Evolutionary conservation across 2,113 vertebrate species (phyloP).

Genomic region (Phalacrocorax brasilianus): DNA sequence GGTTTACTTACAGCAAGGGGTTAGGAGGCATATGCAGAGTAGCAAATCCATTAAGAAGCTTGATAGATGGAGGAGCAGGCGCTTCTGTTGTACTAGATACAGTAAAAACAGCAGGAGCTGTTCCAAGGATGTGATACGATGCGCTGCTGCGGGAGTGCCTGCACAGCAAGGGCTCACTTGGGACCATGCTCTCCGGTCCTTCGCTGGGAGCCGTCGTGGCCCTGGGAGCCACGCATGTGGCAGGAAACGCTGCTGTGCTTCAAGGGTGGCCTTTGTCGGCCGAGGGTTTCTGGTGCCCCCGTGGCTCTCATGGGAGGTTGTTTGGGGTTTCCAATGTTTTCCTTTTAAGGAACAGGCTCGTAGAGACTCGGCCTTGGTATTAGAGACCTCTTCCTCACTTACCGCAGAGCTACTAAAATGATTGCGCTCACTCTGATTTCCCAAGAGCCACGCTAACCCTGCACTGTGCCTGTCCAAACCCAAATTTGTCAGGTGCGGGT

Average conservation of each 20-base stretch:
- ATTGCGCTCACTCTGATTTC: neutral
- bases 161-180: neutral
- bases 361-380: neutral
- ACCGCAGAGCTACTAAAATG: neutral
- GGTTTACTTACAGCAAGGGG: conserved; percentile 10
- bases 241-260: neutral
- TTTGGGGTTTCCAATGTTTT: neutral
- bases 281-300: neutral
- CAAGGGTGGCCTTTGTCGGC: neutral
- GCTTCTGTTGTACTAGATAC: neutral
- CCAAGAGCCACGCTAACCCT: accelerated
- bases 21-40: neutral
- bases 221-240: neutral
- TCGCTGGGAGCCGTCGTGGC: accelerated
- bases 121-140: neutral
- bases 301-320: neutral
- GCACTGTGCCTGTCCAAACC: neutral
- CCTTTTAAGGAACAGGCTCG: neutral
- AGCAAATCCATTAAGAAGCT: neutral
- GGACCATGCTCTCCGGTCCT: neutral
- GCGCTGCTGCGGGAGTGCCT: neutral
- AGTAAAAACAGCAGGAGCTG: conserved; percentile 15
- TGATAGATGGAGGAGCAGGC: neutral
- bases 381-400: neutral
- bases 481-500: neutral